phyloP scores from a whole-genome alignment of 2,888 invertebrate species.

The Himalopsyche japonica region DNA sequence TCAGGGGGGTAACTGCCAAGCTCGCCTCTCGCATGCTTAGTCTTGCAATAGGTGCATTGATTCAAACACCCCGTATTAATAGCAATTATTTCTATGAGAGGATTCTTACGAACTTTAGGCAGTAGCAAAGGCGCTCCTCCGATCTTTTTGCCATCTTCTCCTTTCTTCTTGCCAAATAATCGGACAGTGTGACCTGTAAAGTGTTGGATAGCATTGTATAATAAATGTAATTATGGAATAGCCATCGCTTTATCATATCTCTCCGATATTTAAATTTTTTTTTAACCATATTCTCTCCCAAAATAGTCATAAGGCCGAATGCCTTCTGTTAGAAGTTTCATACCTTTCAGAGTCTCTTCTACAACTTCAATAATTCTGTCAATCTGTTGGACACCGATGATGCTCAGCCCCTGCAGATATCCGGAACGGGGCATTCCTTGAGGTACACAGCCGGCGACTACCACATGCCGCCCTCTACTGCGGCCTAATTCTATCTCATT shows the following conservation, averaged over 20 bases:
- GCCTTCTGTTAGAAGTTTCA: too few relatives aligned
- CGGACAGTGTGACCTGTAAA: constrained; percentile 71
- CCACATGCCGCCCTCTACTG: constrained; percentile 77
- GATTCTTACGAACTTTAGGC: constrained; percentile 95
- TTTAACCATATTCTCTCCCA: too few relatives aligned
- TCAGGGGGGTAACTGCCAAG: constrained; percentile 91
- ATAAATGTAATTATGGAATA: background rate
- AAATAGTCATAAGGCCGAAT: too few relatives aligned
- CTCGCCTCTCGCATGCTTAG: constrained; percentile 95
- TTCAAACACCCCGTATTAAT: constrained; percentile 97
- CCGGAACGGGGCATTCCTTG: constrained; percentile 83
- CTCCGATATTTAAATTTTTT: too few relatives aligned
- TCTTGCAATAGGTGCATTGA: constrained; percentile 98
- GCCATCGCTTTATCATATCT: too few relatives aligned
- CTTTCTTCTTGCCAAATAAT: constrained; percentile 79
- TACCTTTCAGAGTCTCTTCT: constrained; percentile 94
- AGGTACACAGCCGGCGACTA: constrained; percentile 97
- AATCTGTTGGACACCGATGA: constrained; percentile 98
- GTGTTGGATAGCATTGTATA: background rate
- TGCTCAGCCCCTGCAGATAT: constrained; percentile 77
- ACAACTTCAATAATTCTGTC: constrained; percentile 97
- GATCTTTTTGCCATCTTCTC: constrained; percentile 72
- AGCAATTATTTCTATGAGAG: constrained; percentile 94
- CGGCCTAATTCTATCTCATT: constrained; percentile 83
- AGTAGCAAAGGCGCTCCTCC: constrained; percentile 87